Conservation (phyloP, 2,113 vertebrate species). For the Paralichthys olivaceus region DNA sequence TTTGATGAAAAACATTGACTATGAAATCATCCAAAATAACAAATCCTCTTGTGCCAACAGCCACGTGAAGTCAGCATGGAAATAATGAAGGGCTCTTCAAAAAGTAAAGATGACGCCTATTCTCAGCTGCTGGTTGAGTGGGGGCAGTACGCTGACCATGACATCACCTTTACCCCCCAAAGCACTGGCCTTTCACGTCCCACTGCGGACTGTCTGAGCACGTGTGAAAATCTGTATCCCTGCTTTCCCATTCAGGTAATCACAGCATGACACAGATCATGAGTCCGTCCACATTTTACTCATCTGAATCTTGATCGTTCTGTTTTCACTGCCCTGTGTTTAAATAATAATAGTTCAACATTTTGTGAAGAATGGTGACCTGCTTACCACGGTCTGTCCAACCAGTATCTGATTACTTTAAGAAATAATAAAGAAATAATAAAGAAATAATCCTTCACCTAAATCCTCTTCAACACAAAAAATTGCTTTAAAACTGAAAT, state of each 20-base stretch:
- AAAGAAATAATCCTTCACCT: too few species aligned
- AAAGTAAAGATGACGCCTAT: conserved; percentile 82
- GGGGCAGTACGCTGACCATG: conserved; percentile 95
- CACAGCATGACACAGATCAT: not conserved
- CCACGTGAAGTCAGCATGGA: conserved; percentile 87
- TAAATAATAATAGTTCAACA: not conserved
- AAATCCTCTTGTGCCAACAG: conserved; percentile 74
- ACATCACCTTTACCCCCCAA: conserved; percentile 92
- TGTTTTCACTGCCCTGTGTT: not conserved
- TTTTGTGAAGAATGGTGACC: not conserved
- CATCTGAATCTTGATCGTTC: not conserved
- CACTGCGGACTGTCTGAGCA: conserved; percentile 78
- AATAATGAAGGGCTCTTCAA: conserved; percentile 82
- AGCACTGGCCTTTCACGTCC: conserved; percentile 72
- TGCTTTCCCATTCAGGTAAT: conserved; percentile 94
- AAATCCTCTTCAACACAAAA: too few species aligned
- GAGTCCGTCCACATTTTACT: not conserved
- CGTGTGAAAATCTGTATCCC: conserved; percentile 83
- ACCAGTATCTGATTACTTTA: not conserved
- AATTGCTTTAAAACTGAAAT: not conserved
- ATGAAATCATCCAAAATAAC: not conserved
- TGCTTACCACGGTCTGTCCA: not conserved
- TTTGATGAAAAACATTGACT: conserved; percentile 5
- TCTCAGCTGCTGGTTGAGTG: conserved; percentile 91
- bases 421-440: too few species aligned